phyloP scores from a whole-genome alignment of 2,113 vertebrate species.

The Laticauda laticaudata region DNA sequence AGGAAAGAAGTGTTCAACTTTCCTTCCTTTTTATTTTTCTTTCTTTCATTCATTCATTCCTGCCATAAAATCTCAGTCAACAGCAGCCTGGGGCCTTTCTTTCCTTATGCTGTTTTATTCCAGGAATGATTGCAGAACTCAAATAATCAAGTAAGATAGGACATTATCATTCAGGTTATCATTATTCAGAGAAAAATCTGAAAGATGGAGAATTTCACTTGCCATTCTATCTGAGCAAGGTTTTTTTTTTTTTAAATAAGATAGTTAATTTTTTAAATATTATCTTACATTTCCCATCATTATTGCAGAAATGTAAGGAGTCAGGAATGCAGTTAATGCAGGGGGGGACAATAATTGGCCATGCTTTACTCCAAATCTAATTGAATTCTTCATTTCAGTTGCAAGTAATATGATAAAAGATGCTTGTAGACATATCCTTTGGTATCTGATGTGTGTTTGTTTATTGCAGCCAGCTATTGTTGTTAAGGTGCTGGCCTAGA shows the following conservation, averaged over 20 bases:
- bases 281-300: not conserved
- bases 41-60: not conserved
- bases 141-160: not conserved
- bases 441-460: not conserved
- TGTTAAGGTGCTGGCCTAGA: not conserved
- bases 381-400: not conserved
- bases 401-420: not conserved
- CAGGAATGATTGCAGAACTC: not conserved
- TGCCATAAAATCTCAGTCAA: not conserved
- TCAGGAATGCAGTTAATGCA: not conserved
- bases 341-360: not conserved
- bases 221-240: not conserved
- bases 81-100: not conserved
- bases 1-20: not conserved
- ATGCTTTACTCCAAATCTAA: not conserved
- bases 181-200: not conserved
- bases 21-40: not conserved
- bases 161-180: not conserved
- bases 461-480: not conserved
- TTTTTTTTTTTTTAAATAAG: not conserved
- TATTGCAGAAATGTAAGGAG: not conserved
- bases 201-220: not conserved
- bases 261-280: not conserved
- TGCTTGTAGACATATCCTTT: not conserved
- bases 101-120: not conserved